A percentile compares a stretch with the other conserved stretches of the same genome.
These are phyloP conservation scores for Andrena dorsata DNA, from an alignment of 2,888 invertebrate genomes.

Conservation along the genomic window DNA sequence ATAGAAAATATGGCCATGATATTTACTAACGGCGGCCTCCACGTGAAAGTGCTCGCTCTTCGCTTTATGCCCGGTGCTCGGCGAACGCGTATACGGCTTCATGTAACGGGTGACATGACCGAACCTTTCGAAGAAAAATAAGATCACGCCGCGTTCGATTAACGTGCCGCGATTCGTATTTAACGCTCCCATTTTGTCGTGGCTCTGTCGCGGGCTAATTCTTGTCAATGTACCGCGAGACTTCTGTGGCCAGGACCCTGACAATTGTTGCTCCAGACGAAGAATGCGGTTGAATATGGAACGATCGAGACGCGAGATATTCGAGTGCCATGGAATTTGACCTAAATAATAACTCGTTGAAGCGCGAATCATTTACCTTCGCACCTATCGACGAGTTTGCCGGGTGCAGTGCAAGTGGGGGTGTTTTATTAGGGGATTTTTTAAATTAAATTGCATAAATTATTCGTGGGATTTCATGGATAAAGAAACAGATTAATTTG, in stretches of 20 bases:
- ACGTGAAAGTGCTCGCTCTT: conserved; percentile 82
- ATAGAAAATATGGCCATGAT: conserved; percentile 82
- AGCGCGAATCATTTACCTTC: not conserved
- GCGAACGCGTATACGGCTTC: conserved; percentile 69
- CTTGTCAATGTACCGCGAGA: conserved; percentile 29
- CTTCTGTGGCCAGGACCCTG: not conserved
- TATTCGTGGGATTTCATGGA: no score
- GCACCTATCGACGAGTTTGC: not conserved
- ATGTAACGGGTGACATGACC: conserved; percentile 74
- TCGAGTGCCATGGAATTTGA: conserved; percentile 43
- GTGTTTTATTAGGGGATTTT: not conserved
- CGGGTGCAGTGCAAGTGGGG: not conserved
- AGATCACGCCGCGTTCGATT: conserved; percentile 10
- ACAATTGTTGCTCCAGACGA: not conserved
- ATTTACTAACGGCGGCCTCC: conserved; percentile 81
- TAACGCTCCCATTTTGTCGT: not conserved
- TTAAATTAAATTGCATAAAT: not conserved
- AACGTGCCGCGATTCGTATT: not conserved
- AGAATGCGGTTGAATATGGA: conserved; percentile 34
- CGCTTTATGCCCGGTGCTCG: conserved; percentile 72
- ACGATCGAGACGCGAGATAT: conserved; percentile 39
- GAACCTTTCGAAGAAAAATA: conserved; percentile 42
- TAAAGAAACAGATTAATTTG: no score
- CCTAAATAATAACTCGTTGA: conserved; percentile 42
- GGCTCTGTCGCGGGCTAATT: not conserved